Evolutionary conservation across 2,888 invertebrate species (phyloP), one percentile per base, ranked within the genome.

Genomic region (Phragmatobia fuliginosa): DNA sequence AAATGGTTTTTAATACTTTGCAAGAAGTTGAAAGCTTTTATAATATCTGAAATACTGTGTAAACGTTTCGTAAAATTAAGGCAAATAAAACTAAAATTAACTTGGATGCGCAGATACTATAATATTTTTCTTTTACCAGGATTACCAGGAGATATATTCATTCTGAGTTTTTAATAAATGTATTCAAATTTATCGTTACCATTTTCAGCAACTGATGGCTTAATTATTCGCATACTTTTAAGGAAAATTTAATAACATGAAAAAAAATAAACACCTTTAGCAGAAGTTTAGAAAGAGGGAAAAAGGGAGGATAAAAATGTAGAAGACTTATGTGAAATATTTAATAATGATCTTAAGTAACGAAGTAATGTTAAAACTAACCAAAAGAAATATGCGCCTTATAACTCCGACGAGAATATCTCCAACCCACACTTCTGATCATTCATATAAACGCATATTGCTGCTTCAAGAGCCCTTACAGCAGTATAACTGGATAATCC

Each of bases 391-490:
- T 10, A 32, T n/a, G n/a, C 18, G n/a, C 21, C 16, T 45, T 8
- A 0, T 49, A n/a, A 33, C 21, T 60, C 11, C 59, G 10, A 21
- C 33, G 59, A 60, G n/a, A 62, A 62, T 38, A 16, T 28, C 7
- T 45, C 18, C 31, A 10, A 25, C 5, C 25, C 10, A 45, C 6
- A 41, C 41, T 38, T 36, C 16, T 11, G 16, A 5, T 1, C 21
- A 25, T 6, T 1, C 21, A 25, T 6, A 38, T 38, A 41, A n/a
- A 18, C 25, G 28, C 38, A 66, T 66, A n/a, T 58, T 67, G 45
- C 21, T 58, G 16, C 68, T 56, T 74, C 73, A 71, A 45, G 68
- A 62, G 10, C 60, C 70, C 60, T 67, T 61, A 58, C 49, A 68
- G 18, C 45, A 58, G n/a, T 67, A 67, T 59, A 36, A 38, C 62